These are phyloP conservation scores for Aproaerema taeniolella DNA, from an alignment of 2,888 invertebrate genomes.

Conservation along the genomic window DNA sequence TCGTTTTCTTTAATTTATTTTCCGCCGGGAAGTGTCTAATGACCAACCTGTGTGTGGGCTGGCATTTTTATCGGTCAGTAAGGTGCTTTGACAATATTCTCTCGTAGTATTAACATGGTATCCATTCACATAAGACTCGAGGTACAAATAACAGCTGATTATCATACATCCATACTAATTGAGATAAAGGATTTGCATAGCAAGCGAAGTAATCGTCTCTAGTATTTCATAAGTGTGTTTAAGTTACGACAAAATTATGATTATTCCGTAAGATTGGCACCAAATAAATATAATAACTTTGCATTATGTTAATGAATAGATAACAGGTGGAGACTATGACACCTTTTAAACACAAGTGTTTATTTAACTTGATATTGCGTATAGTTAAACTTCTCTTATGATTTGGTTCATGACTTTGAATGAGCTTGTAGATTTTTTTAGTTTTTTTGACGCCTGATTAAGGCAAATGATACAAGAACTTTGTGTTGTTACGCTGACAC, in stretches of 20 bases:
- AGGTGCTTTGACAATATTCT: conserved; percentile 71
- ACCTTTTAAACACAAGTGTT: too few relatives aligned
- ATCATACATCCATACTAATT: conserved; percentile 35
- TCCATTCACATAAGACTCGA: conserved; percentile 47
- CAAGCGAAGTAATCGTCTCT: conserved; percentile 18
- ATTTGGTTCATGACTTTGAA: too few relatives aligned
- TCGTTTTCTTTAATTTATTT: conserved; percentile 76
- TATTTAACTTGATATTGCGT: too few relatives aligned
- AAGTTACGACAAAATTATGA: conserved; percentile 23
- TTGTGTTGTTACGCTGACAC: too few relatives aligned
- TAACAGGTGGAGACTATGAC: too few relatives aligned
- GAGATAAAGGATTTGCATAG: conserved; percentile 36
- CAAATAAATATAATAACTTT: conserved; percentile 24
- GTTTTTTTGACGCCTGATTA: too few relatives aligned
- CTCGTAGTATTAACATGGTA: conserved; percentile 57
- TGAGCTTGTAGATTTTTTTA: too few relatives aligned
- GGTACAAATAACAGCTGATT: conserved; percentile 26
- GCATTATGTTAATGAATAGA: conserved; percentile 5
- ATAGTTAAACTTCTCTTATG: background rate
- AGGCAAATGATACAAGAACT: too few relatives aligned
- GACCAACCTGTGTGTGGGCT: conserved; percentile 73
- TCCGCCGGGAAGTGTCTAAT: conserved; percentile 72
- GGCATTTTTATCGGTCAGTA: conserved; percentile 70
- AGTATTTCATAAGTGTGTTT: conserved; percentile 24
- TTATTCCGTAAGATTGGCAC: conserved; percentile 20